Evolutionary conservation across 2,113 vertebrate species (phyloP).

Genomic region (Antechinus stuartii): DNA sequence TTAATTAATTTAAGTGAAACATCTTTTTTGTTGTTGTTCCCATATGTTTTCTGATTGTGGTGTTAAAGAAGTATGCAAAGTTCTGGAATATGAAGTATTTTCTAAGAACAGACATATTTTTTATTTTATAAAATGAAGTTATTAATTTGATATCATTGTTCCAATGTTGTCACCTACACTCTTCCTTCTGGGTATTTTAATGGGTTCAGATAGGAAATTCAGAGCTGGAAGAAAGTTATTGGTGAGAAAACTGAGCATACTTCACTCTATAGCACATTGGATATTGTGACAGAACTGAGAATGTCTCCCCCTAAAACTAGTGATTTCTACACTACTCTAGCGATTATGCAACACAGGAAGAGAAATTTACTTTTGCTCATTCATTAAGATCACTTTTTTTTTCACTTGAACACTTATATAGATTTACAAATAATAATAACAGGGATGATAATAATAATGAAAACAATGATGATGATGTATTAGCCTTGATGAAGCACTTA

Average conservation of each 20-base stretch:
- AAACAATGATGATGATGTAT: not conserved
- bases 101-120: not conserved
- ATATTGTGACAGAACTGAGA: not conserved
- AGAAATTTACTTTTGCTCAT: not conserved
- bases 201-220: not conserved
- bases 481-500: not conserved
- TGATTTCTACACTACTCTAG: not conserved
- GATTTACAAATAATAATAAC: not conserved
- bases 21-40: not conserved
- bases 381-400: not conserved
- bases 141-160: not conserved
- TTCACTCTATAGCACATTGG: not conserved
- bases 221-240: not conserved
- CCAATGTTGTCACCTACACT: not conserved
- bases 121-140: not conserved
- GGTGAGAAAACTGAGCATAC: not conserved
- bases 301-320: not conserved
- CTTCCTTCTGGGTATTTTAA: not conserved
- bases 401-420: not conserved
- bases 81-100: not conserved
- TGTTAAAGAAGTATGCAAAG: not conserved
- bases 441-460: not conserved
- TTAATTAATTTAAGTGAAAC: not conserved
- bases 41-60: not conserved
- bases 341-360: not conserved